phyloP scores from a whole-genome alignment of 2,797 vertebrate genomes.

The Sarcophilus harrisii region DNA sequence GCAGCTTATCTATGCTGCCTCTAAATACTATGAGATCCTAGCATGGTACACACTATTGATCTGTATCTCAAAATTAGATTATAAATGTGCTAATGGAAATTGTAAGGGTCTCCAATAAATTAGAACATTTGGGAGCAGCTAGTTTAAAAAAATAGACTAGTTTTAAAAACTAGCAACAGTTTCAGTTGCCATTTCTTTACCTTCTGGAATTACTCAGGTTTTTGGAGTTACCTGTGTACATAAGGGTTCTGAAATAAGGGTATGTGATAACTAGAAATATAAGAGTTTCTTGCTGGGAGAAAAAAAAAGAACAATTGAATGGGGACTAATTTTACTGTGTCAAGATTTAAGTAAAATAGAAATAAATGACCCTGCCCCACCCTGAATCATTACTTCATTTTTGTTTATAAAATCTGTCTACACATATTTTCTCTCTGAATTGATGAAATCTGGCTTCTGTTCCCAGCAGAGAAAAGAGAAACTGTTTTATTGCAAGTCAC shows the following conservation, averaged over 20 bases:
- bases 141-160: neutral
- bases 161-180: neutral
- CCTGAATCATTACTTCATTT: slow-evolving; percentile 41
- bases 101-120: neutral
- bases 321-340: slow-evolving; percentile 28
- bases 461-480: slow-evolving; percentile 12
- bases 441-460: slow-evolving; percentile 12
- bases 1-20: neutral
- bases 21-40: neutral
- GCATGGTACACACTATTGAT: neutral
- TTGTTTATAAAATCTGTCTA: slow-evolving; percentile 17
- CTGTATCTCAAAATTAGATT: slow-evolving; percentile 8
- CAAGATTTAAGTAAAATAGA: neutral
- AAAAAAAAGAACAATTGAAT: slow-evolving; percentile 25
- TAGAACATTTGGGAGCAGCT: slow-evolving; percentile 26
- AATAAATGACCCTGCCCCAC: neutral
- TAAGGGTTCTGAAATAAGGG: neutral
- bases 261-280: slow-evolving; percentile 26
- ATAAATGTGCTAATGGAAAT: neutral
- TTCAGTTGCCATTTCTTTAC: slow-evolving; percentile 12
- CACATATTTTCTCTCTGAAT: slow-evolving; percentile 26
- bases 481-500: slow-evolving; percentile 1
- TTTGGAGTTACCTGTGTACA: neutral
- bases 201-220: slow-evolving; percentile 15
- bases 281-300: neutral